Percentiles rank a stretch among this genome's conserved stretches.
Evolutionary conservation across 2,888 invertebrate species (phyloP).

Genomic region (Odontothrips loti): DNA sequence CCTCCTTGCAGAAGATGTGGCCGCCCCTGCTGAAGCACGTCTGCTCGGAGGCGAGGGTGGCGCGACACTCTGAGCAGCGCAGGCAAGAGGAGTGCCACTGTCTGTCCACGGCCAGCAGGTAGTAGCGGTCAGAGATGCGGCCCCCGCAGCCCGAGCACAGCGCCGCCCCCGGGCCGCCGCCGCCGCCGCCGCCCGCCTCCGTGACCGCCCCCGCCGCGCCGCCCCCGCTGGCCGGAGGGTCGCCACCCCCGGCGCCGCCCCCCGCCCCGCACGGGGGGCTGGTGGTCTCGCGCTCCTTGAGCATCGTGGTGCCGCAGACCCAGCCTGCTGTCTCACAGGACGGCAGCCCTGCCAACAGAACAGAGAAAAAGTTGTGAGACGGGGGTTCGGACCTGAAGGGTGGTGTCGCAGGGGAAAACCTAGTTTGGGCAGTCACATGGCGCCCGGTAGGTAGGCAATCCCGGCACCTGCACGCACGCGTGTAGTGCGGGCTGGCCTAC

Average conservation of each 20-base stretch:
- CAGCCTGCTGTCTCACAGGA: no score
- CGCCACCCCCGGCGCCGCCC: slow-evolving; percentile 45
- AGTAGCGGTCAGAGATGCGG: slow-evolving; percentile 60
- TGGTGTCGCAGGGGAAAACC: no score
- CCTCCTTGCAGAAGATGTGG: slow-evolving; percentile 89
- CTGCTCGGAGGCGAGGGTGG: slow-evolving; percentile 77
- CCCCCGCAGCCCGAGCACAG: slow-evolving; percentile 60
- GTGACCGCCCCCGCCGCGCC: slow-evolving; percentile 45
- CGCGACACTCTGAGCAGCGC: slow-evolving; percentile 77
- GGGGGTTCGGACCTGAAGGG: no score
- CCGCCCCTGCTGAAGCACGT: slow-evolving; percentile 88
- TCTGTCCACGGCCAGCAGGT: slow-evolving; percentile 78
- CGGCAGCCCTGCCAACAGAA: neutral
- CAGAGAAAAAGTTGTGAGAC: neutral
- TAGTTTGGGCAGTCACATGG: no score
- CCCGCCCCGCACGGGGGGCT: slow-evolving; percentile 33
- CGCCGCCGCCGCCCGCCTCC: slow-evolving; percentile 42
- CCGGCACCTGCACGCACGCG: no score
- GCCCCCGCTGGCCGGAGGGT: slow-evolving; percentile 43
- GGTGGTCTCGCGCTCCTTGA: slow-evolving; percentile 56
- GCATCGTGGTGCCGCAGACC: slow-evolving; percentile 50
- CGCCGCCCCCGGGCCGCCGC: slow-evolving; percentile 40
- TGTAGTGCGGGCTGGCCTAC: no score
- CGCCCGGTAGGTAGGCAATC: no score
- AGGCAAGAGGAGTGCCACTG: slow-evolving; percentile 87